Evolutionary conservation across 2,888 invertebrate species (phyloP), one percentile per base, ranked within the genome.

Genomic region (Drosophila borealis): DNA sequence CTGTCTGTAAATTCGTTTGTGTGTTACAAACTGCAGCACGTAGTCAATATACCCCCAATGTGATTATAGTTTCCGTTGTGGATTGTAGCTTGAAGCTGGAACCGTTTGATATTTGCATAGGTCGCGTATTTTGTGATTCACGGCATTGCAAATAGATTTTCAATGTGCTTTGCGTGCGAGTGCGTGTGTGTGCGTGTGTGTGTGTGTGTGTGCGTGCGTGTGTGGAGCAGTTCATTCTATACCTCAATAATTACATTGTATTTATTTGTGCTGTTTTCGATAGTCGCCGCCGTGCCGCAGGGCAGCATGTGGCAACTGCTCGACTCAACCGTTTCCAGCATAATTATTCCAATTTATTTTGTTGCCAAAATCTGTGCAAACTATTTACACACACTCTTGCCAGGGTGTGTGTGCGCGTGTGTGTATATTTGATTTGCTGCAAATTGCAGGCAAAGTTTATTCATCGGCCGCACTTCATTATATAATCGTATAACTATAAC

Each of bases 271-370:
- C 68, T 68, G 85, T 71, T 74, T 69, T 70, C 82, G 70, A 74
- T 82, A 72, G 70, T 62, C 66, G 67, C 49, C 61, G 62, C 55
- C 51, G 50, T 29, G 57, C 72, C 70, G 61, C 53, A 53, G 72
- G 73, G 51, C 64, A 67, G 54, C 54, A 55, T 19, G 46, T 56
- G 36, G 37, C 63, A 46, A 50, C 34, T 60, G 11, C 49, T 67
- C 48, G 53, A 49, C 56, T 56, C 67, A 68, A 54, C 62, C 49
- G 53, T 70, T 79, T 67, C 48, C 78, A 78, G 57, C 77, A 84
- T 78, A 84, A 84, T 84, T 80, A 79, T 82, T 80, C 65, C 82
- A 82, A 84, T 82, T 83, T 84, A 84, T 83, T 83, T 77, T 76
- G 80, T 70, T 82, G 84, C 76, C 69, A 80, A 84, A 84, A 78